Base-by-base conservation (phyloP, 2,797 vertebrate genomes). In the Poecilia wingei region DNA sequence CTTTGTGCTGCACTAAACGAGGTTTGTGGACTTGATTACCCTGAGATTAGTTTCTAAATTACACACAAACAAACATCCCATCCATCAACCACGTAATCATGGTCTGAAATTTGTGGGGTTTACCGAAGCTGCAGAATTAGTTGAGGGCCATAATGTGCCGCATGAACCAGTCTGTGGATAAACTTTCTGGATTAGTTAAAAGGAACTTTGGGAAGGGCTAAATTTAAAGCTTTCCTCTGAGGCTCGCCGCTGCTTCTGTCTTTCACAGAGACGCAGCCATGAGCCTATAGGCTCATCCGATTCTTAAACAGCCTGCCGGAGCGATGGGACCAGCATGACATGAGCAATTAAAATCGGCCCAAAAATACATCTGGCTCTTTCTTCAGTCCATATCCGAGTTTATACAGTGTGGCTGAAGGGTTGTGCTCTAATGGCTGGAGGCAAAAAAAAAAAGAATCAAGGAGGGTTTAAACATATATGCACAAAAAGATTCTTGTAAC, bases 331-430 rank as follows among this genome's bases (percentile, higher is more conserved):
- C 80, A 82, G 84, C 88, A 84, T 88, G 89, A 91, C 89, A 88
- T 79, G 85, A 88, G 87, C 80, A 89, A 92, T 92, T 93, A 88
- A 86, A 87, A 87, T 87, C 84, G 85, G 88, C 89, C 87, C 64
- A 87, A 93, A 93, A 91, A 91, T 93, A 90, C 79, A 91, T 88
- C 84, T 83, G 83, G 75, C 70, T 83, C 80, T 86, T 86, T 79
- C 64, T 85, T 84, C 83, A 77, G 43, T 86, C 79, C 85, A 74
- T 73, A 81, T 86, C 75, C 22, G 6, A 81, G 80, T 82, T 92
- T 79, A 90, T 91, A 59, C 88, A 86, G 79, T 75, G 82, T 51
- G 59, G 82, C 74, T 10, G 78, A 82, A 82, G 81, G 85, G 88
- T 91, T 91, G 75, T 84, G 82, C 73, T 85, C 22, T 76, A 57